Percentiles rank a stretch among this genome's conserved stretches.
Conservation (phyloP, 1,140 invertebrate genomes). For the Ceratosolen solmsi region DNA sequence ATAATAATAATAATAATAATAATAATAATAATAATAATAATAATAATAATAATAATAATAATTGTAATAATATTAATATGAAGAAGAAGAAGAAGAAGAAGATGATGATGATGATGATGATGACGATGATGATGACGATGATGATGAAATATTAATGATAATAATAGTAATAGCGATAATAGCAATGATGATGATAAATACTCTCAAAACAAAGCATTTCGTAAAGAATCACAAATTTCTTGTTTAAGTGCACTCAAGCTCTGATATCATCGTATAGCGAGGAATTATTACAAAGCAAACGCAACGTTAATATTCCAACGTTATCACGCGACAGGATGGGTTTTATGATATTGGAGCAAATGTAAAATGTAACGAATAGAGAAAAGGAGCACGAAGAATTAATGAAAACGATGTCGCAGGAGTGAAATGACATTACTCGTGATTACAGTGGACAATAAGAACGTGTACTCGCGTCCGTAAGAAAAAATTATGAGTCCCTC, state of each 20-base stretch:
- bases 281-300: slow-evolving; percentile 8
- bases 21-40: too few species aligned
- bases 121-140: not conserved
- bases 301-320: slow-evolving; percentile 15
- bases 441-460: slow-evolving; percentile 9
- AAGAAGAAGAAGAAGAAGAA: too few species aligned
- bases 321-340: not conserved
- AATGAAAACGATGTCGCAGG: slow-evolving; percentile 20
- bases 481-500: not conserved
- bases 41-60: too few species aligned
- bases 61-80: too few species aligned
- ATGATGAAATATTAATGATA: not conserved
- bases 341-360: too few species aligned
- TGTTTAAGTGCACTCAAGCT: slow-evolving; percentile 22
- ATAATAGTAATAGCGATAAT: not conserved
- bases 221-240: slow-evolving; percentile 38
- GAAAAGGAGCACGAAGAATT: not conserved
- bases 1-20: not conserved
- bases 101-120: too few species aligned
- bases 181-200: not conserved
- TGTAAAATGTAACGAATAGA: not conserved
- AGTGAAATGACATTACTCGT: slow-evolving; percentile 23
- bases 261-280: not conserved
- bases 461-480: slow-evolving; percentile 9
- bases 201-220: slow-evolving; percentile 8